Percentiles rank a stretch among this genome's conserved stretches.
Evolutionary conservation across 2,113 vertebrate genomes (phyloP).

Genomic region (Muntiacus reevesi): DNA sequence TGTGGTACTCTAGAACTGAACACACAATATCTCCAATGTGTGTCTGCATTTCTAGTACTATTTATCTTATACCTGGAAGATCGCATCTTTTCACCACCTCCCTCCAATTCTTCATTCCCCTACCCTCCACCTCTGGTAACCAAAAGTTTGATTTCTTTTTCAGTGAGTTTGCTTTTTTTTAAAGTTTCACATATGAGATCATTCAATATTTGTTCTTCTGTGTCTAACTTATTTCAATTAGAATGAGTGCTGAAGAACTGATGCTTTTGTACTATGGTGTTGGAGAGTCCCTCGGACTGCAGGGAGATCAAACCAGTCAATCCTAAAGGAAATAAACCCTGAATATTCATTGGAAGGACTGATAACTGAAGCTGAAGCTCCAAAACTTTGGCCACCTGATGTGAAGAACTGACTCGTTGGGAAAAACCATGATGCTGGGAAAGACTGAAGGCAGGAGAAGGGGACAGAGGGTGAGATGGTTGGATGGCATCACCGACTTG

Average conservation of each 20-base stretch:
- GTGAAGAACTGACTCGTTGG: accelerated
- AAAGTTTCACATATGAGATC: neutral
- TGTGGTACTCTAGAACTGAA: neutral
- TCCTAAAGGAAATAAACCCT: neutral
- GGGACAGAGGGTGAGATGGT: neutral
- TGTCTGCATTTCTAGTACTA: neutral
- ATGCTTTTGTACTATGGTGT: neutral
- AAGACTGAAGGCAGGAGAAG: neutral
- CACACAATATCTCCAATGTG: no score
- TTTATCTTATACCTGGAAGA: neutral
- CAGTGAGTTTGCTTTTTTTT: neutral
- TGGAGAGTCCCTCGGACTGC: neutral
- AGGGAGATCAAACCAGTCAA: neutral
- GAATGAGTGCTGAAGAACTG: neutral
- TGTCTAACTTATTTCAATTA: neutral
- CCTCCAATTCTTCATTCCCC: neutral
- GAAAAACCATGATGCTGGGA: neutral
- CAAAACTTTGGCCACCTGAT: neutral
- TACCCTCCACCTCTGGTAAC: neutral
- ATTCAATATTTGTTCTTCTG: neutral
- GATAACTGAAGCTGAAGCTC: neutral
- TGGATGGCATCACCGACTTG: neutral
- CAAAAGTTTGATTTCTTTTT: neutral
- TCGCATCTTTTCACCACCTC: neutral
- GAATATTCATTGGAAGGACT: neutral